These are phyloP conservation scores for Pseudorhombus dupliciocellatus DNA, from an alignment of 2,113 vertebrate genomes.

Conservation along the genomic window DNA sequence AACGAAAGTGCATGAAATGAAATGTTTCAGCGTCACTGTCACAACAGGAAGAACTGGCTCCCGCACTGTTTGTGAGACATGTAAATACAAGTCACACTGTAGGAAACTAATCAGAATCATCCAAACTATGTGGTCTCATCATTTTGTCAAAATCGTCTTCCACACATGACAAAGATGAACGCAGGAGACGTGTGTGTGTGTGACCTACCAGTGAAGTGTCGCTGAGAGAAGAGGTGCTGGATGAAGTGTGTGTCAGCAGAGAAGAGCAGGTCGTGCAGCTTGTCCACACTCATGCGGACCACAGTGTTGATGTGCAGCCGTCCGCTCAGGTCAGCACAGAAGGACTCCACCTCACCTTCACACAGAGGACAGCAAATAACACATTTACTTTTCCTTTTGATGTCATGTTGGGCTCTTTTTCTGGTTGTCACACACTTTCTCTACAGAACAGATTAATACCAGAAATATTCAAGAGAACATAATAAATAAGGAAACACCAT, in stretches of 20 bases:
- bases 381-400: not conserved
- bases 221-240: conserved; percentile 86
- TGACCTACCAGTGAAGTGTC: conserved; percentile 87
- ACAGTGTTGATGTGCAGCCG: conserved; percentile 85
- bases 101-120: not conserved
- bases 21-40: conserved; percentile 7
- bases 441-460: not conserved
- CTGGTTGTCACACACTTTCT: not conserved
- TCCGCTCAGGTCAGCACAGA: conserved; percentile 84
- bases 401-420: not conserved
- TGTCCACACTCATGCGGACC: conserved; percentile 86
- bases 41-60: conserved; percentile 65
- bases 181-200: not conserved
- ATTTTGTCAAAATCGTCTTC: no score
- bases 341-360: conserved; percentile 85
- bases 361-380: not conserved
- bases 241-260: conserved; percentile 88
- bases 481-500: not conserved
- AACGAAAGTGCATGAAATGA: no score
- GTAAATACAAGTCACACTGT: conserved; percentile 27
- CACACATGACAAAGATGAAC: no score
- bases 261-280: conserved; percentile 88
- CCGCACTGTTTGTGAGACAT: conserved; percentile 11
- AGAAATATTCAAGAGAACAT: no score
- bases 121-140: no score